phyloP scores from a whole-genome alignment of 2,113 vertebrate species.

The Phyllopteryx taeniolatus region DNA sequence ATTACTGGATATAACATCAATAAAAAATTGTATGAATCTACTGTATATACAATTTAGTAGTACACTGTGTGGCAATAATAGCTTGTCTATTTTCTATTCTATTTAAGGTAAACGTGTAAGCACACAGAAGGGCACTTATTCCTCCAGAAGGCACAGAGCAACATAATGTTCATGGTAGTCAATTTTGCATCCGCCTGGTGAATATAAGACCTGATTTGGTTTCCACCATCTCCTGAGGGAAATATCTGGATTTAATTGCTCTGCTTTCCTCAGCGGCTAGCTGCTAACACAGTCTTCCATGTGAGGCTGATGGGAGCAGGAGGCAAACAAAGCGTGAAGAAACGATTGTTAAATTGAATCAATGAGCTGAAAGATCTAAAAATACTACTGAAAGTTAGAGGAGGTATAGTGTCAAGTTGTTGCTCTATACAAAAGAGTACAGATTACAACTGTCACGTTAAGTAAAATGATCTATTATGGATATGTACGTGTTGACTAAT shows the following conservation, averaged over 20 bases:
- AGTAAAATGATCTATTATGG: background rate
- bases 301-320: background rate
- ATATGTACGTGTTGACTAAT: background rate
- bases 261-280: slow-evolving; percentile 5
- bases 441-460: background rate
- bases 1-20: no score
- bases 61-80: background rate
- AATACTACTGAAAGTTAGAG: background rate
- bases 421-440: background rate
- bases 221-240: slow-evolving; percentile 12
- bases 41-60: background rate
- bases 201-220: slow-evolving; percentile 9
- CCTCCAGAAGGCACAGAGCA: slow-evolving; percentile 2
- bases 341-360: slow-evolving; percentile 1
- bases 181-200: slow-evolving; percentile 5
- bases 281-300: background rate
- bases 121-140: background rate
- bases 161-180: background rate
- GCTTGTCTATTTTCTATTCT: background rate
- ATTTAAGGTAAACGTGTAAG: background rate
- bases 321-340: slow-evolving; percentile 3
- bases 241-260: slow-evolving; percentile 17
- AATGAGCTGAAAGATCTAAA: slow-evolving; percentile 7
- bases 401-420: background rate
- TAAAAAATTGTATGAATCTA: no score